These are phyloP conservation scores for Cotesia chilonis DNA, from an alignment of 1,140 invertebrate genomes.

Conservation along the genomic window DNA sequence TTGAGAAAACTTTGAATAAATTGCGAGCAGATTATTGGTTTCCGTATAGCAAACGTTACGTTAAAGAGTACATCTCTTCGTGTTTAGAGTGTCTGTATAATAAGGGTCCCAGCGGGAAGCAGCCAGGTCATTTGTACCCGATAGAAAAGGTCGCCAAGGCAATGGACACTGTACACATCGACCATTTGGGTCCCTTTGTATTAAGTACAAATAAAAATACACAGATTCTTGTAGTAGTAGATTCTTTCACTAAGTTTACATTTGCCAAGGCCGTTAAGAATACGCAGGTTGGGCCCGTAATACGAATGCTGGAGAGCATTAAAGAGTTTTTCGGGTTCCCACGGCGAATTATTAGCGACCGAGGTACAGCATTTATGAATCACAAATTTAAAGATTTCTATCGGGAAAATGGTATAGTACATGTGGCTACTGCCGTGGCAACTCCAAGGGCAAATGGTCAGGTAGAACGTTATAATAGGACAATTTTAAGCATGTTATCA, in stretches of 20 bases:
- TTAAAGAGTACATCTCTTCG: slow-evolving; percentile 35
- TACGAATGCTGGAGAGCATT: too few species aligned
- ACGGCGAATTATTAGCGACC: slow-evolving; percentile 49
- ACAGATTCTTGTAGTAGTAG: too few species aligned
- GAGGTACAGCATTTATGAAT: slow-evolving; percentile 46
- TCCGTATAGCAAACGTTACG: slow-evolving; percentile 33
- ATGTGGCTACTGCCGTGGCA: slow-evolving; percentile 48
- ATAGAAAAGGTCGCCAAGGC: slow-evolving; percentile 5
- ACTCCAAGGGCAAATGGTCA: slow-evolving; percentile 52
- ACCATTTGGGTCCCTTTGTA: too few species aligned
- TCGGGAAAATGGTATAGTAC: slow-evolving; percentile 40
- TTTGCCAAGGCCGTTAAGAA: too few species aligned
- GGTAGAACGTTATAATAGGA: slow-evolving; percentile 38
- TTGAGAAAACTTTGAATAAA: slow-evolving; percentile 44
- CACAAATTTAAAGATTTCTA: slow-evolving; percentile 40
- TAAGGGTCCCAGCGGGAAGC: slow-evolving; percentile 33
- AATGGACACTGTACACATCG: too few species aligned
- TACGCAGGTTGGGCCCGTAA: too few species aligned
- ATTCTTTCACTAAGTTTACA: too few species aligned
- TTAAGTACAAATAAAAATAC: too few species aligned
- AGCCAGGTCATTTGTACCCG: slow-evolving; percentile 28
- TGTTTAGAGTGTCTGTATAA: slow-evolving; percentile 35
- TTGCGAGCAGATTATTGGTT: slow-evolving; percentile 46
- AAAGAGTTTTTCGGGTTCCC: slow-evolving; percentile 44
- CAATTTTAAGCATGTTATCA: slow-evolving; percentile 41